Evolutionary conservation across 1,140 invertebrate species (phyloP), one percentile per base, ranked within the genome.

Genomic region (Euglossa dilemma): DNA sequence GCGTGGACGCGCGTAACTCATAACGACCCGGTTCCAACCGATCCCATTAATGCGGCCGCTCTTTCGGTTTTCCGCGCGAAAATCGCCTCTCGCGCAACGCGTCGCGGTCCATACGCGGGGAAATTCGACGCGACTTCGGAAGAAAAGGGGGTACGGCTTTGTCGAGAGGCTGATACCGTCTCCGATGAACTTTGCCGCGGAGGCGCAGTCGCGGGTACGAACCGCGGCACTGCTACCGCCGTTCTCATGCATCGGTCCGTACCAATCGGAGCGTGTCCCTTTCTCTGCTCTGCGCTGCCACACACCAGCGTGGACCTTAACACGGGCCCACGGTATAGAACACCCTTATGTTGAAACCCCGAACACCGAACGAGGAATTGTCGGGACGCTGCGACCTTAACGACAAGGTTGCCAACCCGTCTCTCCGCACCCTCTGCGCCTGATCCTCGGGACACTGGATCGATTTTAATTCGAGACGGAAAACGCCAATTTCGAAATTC

Each of bases 211-310:
- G n/a, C 43, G 43, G 28, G 20, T 59, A 20, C 56, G 52, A 12
- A 25, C n/a, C 16, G 28, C 50, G 9, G 9, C 28, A 36, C 52
- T 28, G 52, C 52, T 18, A 47, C 23, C 23, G 23, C 43, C 61
- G 63, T 69, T 76, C 80, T 76, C 73, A 57, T 76, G 73, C 56
- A 83, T 83, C 64, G 61, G 61, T 76, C 64, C 64, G 56, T 59
- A 67, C 63, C 80, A 69, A 83, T 78, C 73, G 74, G 64, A 83
- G 74, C 74, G 74, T 83, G 64, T 83, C 72, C 80, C 80, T 83
- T 83, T 83, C 80, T 76, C 80, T 18, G 16, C 80, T 76, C 80
- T 18, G 16, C 11, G 45, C 14, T 12, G 12, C 14, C 8, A 36
- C 36, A 36, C 36, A 36, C 36, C 36, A 4, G 36, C 18, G 45